Conservation (phyloP, 2,113 vertebrate genomes). For the Semnornis frantzii region DNA sequence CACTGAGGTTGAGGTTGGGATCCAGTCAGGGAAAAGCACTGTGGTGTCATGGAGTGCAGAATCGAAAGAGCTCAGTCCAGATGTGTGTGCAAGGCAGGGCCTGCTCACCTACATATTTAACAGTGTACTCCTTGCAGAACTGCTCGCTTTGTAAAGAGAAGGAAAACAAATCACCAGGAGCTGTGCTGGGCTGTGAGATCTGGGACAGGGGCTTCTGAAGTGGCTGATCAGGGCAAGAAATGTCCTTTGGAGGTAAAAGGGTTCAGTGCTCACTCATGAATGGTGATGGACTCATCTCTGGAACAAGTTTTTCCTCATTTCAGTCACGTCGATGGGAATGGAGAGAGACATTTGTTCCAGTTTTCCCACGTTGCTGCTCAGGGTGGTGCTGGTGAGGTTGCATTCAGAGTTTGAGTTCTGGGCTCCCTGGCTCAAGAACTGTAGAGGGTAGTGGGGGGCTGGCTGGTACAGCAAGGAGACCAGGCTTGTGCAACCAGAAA, state of each 20-base stretch:
- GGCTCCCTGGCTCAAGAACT: background rate
- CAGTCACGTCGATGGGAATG: fast-evolving
- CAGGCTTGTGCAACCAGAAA: background rate
- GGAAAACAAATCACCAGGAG: background rate
- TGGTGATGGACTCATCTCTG: background rate
- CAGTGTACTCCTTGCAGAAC: background rate
- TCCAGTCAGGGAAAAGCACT: background rate
- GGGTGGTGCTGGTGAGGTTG: background rate
- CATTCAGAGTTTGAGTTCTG: background rate
- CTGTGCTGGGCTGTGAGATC: background rate
- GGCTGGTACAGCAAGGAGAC: fast-evolving
- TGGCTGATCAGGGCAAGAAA: background rate
- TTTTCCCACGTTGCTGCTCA: fast-evolving
- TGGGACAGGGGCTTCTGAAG: background rate
- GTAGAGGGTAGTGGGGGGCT: background rate
- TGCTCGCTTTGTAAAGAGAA: background rate
- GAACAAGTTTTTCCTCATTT: background rate
- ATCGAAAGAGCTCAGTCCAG: background rate
- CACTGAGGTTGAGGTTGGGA: background rate
- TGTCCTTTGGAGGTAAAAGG: background rate
- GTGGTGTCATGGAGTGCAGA: background rate
- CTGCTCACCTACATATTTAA: background rate
- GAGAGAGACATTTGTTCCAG: background rate
- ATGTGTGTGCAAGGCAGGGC: background rate
- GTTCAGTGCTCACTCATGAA: background rate